Percentiles rank a stretch among this genome's conserved stretches.
These are phyloP conservation scores for Alloplasta piceator DNA, from an alignment of 2,888 invertebrate genomes.

Conservation along the genomic window DNA sequence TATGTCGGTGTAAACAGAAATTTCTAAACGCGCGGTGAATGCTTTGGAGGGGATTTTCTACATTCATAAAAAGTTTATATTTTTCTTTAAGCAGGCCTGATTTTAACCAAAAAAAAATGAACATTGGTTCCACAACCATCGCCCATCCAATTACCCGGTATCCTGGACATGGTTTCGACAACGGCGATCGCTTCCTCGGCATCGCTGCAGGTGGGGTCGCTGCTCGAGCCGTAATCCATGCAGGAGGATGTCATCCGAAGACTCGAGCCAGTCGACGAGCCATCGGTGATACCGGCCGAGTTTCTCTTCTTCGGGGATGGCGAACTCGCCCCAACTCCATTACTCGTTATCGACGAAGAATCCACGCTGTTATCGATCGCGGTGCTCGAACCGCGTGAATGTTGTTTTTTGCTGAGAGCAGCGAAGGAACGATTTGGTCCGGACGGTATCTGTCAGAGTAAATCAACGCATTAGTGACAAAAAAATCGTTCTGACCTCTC, in stretches of 20 bases:
- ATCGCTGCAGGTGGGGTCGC: conserved; percentile 80
- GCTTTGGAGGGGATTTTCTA: too few relatives aligned
- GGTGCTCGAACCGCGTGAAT: conserved; percentile 41
- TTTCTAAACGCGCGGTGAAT: too few relatives aligned
- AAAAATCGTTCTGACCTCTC: neutral
- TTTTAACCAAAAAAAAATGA: too few relatives aligned
- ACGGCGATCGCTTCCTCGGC: conserved; percentile 81
- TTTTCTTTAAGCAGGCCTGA: too few relatives aligned
- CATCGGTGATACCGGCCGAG: conserved; percentile 75
- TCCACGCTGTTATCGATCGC: conserved; percentile 72
- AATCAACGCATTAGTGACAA: neutral
- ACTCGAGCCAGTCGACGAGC: conserved; percentile 72
- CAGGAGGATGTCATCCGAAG: conserved; percentile 70
- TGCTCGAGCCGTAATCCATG: conserved; percentile 77
- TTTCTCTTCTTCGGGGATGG: conserved; percentile 78
- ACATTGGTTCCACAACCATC: too few relatives aligned
- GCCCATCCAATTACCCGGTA: conserved; percentile 72
- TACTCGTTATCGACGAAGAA: conserved; percentile 77
- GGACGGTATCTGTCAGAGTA: conserved; percentile 65
- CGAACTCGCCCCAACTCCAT: conserved; percentile 77
- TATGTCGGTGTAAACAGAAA: too few relatives aligned
- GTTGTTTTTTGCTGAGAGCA: conserved; percentile 74
- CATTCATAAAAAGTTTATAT: too few relatives aligned
- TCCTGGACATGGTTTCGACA: conserved; percentile 77
- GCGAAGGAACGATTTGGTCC: conserved; percentile 73